A percentile compares a stretch with the other conserved stretches of the same genome.
Conservation (phyloP, 2,888 invertebrate species). For the Corbicula japonica region DNA sequence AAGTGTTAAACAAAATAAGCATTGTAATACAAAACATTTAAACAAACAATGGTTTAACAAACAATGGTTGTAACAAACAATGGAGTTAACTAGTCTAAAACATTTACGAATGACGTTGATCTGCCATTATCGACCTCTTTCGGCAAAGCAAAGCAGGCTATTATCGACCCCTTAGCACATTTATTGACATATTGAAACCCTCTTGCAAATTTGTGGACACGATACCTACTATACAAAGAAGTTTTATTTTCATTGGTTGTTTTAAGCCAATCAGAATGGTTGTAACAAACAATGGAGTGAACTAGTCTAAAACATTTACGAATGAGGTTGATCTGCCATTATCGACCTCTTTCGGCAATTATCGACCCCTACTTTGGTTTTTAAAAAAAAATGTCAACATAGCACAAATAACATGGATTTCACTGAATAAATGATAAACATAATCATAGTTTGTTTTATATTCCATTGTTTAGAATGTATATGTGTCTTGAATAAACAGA, state of each 20-base stretch:
- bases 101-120: no score
- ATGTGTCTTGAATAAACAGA: background rate
- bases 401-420: background rate
- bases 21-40: no score
- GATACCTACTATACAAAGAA: background rate
- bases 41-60: no score
- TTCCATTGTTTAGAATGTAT: background rate
- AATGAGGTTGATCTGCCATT: constrained; percentile 1
- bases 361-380: background rate
- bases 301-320: no score
- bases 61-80: no score
- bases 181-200: background rate
- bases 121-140: no score
- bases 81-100: no score
- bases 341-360: constrained; percentile 8
- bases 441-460: background rate
- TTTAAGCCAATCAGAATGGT: constrained; percentile 1
- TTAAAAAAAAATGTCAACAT: background rate
- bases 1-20: no score
- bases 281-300: background rate
- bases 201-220: background rate
- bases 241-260: background rate
- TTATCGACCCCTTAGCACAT: constrained; percentile 1
- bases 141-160: constrained; percentile 7
- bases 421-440: constrained; percentile 1